phyloP scores from a whole-genome alignment of 2,797 vertebrate genomes.

The Betta splendens region DNA sequence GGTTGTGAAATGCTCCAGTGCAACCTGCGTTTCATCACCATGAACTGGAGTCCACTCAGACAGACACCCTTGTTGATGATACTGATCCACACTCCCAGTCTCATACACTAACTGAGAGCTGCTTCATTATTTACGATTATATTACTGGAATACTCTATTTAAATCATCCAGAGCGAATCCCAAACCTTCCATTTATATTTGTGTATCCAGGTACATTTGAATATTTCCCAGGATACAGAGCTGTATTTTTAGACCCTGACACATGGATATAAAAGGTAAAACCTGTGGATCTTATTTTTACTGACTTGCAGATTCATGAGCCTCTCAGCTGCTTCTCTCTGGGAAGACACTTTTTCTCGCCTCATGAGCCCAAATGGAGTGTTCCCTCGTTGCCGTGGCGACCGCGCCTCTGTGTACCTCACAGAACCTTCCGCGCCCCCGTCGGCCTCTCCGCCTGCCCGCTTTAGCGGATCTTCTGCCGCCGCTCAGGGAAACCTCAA shows the following conservation, averaged over 20 bases:
- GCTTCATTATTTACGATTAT: too few relatives aligned
- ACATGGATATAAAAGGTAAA: conserved; percentile 75
- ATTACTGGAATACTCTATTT: too few relatives aligned
- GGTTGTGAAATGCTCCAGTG: too few relatives aligned
- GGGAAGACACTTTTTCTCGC: conserved; percentile 65
- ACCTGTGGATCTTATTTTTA: conserved; percentile 63
- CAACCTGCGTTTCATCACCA: conserved; percentile 57
- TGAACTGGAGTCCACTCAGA: conserved; percentile 58
- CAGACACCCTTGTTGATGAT: too few relatives aligned
- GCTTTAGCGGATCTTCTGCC: conserved; percentile 72
- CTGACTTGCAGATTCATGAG: conserved; percentile 55
- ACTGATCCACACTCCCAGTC: too few relatives aligned
- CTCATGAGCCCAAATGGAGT: conserved; percentile 58
- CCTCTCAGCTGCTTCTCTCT: conserved; percentile 46
- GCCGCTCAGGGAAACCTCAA: conserved; percentile 78
- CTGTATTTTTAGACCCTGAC: conserved; percentile 32
- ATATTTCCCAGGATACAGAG: conserved; percentile 20
- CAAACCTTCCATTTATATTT: neutral
- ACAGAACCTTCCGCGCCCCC: conserved; percentile 66
- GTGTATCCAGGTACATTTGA: conserved; percentile 13
- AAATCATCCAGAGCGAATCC: too few relatives aligned
- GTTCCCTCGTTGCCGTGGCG: conserved; percentile 61
- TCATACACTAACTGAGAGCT: too few relatives aligned
- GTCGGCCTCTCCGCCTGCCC: conserved; percentile 40
- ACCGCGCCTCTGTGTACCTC: conserved; percentile 73